phyloP scores from a whole-genome alignment of 2,797 vertebrate species.

The Phylloscopus collybita region DNA sequence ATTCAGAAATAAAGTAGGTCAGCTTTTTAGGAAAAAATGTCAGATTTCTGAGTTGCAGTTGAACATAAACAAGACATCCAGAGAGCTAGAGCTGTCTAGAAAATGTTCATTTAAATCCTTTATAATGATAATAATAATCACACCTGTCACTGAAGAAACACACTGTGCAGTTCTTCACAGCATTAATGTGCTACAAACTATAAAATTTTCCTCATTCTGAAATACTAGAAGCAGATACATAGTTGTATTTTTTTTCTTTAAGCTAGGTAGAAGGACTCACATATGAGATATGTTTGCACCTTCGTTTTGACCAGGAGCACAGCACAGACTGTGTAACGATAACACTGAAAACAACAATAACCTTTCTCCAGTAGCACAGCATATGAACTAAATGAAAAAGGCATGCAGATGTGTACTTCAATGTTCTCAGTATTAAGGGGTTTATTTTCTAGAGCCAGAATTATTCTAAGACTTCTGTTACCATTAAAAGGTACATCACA shows the following conservation, averaged over 20 bases:
- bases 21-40: neutral
- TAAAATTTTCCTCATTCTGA: neutral
- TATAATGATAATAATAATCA: neutral
- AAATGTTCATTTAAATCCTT: neutral
- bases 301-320: neutral
- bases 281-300: fast-evolving
- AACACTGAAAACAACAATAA: neutral
- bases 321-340: neutral
- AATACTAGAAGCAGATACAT: neutral
- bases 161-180: neutral
- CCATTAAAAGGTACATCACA: neutral
- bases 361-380: neutral
- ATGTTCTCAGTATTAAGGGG: neutral
- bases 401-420: neutral
- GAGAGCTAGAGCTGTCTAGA: neutral
- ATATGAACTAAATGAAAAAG: neutral
- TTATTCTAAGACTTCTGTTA: neutral
- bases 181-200: neutral
- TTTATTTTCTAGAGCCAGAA: neutral
- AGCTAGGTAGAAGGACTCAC: neutral
- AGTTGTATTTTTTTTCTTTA: neutral
- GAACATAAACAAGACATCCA: neutral
- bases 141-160: neutral
- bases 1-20: neutral
- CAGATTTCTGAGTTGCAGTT: neutral